Evolutionary conservation across 1,140 invertebrate species (phyloP), one percentile per base, ranked within the genome.

Genomic region (Rhyzopertha dominica): DNA sequence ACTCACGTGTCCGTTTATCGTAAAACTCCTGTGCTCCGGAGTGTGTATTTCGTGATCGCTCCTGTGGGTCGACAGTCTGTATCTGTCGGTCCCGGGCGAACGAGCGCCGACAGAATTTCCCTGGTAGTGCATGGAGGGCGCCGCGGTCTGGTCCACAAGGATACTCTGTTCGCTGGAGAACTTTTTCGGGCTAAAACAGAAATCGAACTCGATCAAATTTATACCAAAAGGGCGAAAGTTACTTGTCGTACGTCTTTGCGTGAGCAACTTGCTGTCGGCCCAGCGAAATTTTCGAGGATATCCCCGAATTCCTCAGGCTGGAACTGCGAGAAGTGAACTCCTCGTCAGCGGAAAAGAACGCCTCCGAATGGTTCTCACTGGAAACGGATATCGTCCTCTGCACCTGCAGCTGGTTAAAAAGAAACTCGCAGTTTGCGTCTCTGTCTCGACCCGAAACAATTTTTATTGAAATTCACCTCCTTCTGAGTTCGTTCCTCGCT

Each of bases 341-440:
- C 67, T 94, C 90, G 63, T 92, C 88, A 0, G 90, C 90, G 0
- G 89, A 92, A 58, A 90, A 92, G 70, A 91, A 94, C 17, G 85
- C 82, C 67, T 93, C 90, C 0, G 87, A 90, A 55, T 88, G 87
- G 69, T 90, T 90, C 66, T 90, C 88, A 44, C 86, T 90, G 1
- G 85, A 88, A 59, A 91, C 81, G 0, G 88, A 91, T 51, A 88
- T 79, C 1, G 89, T 90, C 51, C 89, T 71, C 69, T 87, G 85
- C 1, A 87, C 82, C 70, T 84, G 74, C 26, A 69, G 17, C 14
- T 63, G 10, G 58, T 13, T 25, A 5, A 22, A 18, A 20, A 28
- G 8, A 22, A 22, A 22, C 10, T 22, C 8, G 8, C 22, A 9
- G n/a, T n/a, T n/a, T n/a, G n/a, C n/a, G n/a, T n/a, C n/a, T n/a